Base-by-base conservation (phyloP, 2,113 vertebrate species). In the Piprites chloris region DNA sequence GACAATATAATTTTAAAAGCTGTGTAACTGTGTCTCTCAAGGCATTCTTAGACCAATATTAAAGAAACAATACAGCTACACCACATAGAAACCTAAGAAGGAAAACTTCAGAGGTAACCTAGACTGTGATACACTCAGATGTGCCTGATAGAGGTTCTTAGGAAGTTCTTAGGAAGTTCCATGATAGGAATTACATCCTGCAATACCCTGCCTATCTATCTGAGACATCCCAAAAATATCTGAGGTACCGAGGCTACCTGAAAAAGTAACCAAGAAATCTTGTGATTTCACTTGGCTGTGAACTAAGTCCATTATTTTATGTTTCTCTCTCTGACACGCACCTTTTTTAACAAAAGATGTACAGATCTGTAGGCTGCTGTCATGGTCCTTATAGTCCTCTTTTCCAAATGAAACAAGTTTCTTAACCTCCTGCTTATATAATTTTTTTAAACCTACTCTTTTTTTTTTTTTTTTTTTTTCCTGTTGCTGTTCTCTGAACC, bases 101-200 rank as follows among this genome's bases (percentile, higher is more conserved):
- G 58, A 44, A 76, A 80, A 61, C 18, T 76, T 56, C 35, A 59
- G 53, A 61, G 30, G 14, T 65, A 59, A 52, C 39, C 32, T 58
- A 53, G 44, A 77, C 42, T 6, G 1, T 39, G 52, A 65, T 22
- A 18, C 9, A 55, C 12, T 22, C 41, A 81, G 44, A 65, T 37
- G 28, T 75, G 37, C 49, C 49, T 32, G n/a, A n/a, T 22, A 85
- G 69, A 63, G 35, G 5, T 61, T 80, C 26, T 72, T 39, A 58
- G 3, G 61, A 33, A 86, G 30, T 62, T 83, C 23, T 72, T 35
- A 58, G 6, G 44, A 39, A 84, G 30, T 67, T 71, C 59, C 46
- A 26, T 47, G 53, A 35, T 0, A 52, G 11, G 35, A 56, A 18
- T 39, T 77, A n/a, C 3, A 0, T 77, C 27, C 49, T 32, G 15